These are phyloP conservation scores for Pseudomyrmex sp. DNA, from an alignment of 1,140 invertebrate genomes.

Conservation along the genomic window DNA sequence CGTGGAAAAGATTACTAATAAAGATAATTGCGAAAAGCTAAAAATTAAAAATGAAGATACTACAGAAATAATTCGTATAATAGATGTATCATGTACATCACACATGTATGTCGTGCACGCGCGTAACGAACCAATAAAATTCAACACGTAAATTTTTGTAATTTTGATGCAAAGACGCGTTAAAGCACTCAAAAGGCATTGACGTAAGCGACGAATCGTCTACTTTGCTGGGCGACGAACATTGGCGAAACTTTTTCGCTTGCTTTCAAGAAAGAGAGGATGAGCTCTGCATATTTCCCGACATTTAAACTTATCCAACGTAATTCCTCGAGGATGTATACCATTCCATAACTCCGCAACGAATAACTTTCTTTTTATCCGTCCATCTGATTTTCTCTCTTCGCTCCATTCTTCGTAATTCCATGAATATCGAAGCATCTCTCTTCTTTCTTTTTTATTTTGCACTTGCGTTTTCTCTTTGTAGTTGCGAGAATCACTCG, in stretches of 20 bases:
- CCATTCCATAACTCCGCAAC: conserved; percentile 1
- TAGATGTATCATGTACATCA: too few species aligned
- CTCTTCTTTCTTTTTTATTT: conserved; percentile 5
- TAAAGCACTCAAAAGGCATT: conserved; percentile 13
- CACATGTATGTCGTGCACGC: not conserved
- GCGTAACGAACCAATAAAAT: not conserved
- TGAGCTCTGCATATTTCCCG: conserved; percentile 43
- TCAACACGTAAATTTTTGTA: not conserved
- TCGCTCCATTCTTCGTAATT: conserved; percentile 31
- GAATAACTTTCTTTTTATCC: conserved; percentile 50
- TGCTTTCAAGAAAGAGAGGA: conserved; percentile 24
- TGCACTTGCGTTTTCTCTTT: conserved; percentile 49
- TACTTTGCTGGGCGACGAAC: conserved; percentile 5
- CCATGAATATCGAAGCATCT: conserved; percentile 43
- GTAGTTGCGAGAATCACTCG: conserved; percentile 2
- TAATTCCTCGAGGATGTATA: conserved; percentile 20
- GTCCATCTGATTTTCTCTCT: conserved; percentile 23
- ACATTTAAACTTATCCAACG: conserved; percentile 57
- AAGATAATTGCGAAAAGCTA: too few species aligned
- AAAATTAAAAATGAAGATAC: too few species aligned
- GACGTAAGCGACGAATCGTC: conserved; percentile 18
- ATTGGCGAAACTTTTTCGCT: conserved; percentile 48
- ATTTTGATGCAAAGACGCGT: conserved; percentile 39
- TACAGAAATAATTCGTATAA: too few species aligned
- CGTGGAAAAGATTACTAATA: too few species aligned